A percentile compares a stretch with the other conserved stretches of the same genome.
These are phyloP conservation scores for Ranitomeya variabilis DNA, from an alignment of 2,113 vertebrate genomes.

Conservation along the genomic window DNA sequence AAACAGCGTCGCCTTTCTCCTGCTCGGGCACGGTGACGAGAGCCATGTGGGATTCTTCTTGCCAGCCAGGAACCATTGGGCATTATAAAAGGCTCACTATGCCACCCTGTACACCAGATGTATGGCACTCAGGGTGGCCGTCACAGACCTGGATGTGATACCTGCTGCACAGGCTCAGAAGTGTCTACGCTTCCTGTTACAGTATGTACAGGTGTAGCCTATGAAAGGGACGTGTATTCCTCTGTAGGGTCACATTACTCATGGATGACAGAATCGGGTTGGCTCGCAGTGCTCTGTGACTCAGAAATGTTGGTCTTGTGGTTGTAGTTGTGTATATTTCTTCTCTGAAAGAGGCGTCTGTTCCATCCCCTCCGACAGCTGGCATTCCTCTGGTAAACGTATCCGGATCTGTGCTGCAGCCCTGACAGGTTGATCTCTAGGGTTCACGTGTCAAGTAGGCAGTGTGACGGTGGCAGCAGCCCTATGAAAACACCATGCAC, in stretches of 20 bases:
- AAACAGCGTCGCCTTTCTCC: background rate
- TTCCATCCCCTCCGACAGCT: slow-evolving; percentile 43
- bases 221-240: slow-evolving; percentile 34
- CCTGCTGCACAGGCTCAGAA: background rate
- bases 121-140: background rate
- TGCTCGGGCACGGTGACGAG: too few species aligned
- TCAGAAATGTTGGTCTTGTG: slow-evolving; percentile 28
- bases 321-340: background rate
- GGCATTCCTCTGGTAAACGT: slow-evolving; percentile 48
- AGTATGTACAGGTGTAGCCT: background rate
- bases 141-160: background rate
- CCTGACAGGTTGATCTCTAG: slow-evolving; percentile 32
- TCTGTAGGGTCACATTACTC: background rate
- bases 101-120: background rate
- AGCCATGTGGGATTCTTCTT: background rate
- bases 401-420: background rate
- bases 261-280: background rate
- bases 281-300: background rate
- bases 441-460: slow-evolving; percentile 30
- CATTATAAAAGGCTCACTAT: background rate
- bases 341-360: slow-evolving; percentile 31
- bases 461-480: background rate
- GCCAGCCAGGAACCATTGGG: background rate
- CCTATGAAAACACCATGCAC: background rate
- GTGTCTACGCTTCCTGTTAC: background rate